These are phyloP conservation scores for Varroa destructor DNA, from an alignment of 1,140 invertebrate species.

Conservation along the genomic window DNA sequence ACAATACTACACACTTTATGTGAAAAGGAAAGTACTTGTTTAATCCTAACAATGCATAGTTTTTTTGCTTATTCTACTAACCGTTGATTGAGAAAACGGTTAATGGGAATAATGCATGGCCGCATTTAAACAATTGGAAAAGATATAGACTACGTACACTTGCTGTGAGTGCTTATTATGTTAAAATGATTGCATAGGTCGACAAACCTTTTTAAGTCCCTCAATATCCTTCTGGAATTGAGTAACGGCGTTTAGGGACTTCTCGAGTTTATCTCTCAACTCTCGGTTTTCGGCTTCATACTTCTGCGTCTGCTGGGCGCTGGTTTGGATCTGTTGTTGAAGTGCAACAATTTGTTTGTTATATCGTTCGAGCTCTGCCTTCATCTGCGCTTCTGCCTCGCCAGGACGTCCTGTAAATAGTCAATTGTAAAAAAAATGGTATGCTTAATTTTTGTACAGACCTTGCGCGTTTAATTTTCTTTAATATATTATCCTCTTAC, in stretches of 20 bases:
- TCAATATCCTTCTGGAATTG: conserved; percentile 36
- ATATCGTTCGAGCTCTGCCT: conserved; percentile 63
- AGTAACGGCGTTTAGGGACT: conserved; percentile 36
- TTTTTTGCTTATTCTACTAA: too few species aligned
- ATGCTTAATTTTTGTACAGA: conserved; percentile 9
- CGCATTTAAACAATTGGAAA: too few species aligned
- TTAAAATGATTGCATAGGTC: conserved; percentile 6
- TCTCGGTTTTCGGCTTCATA: conserved; percentile 40
- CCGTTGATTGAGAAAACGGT: too few species aligned
- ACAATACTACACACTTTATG: too few species aligned
- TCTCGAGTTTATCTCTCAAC: conserved; percentile 36
- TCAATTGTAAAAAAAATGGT: conserved; percentile 29
- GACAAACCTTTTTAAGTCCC: conserved; percentile 33
- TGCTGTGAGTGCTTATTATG: too few species aligned
- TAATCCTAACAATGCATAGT: too few species aligned
- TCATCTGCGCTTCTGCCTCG: conserved; percentile 53
- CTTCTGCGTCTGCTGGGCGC: conserved; percentile 56
- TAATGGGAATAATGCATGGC: too few species aligned
- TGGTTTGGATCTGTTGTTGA: conserved; percentile 54
- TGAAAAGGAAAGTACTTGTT: too few species aligned
- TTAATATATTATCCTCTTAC: too few species aligned
- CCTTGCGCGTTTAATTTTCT: too few species aligned
- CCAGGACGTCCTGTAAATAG: conserved; percentile 35
- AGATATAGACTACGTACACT: too few species aligned
- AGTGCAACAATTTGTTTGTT: conserved; percentile 58